A percentile compares a stretch with the other conserved stretches of the same genome.
These are phyloP conservation scores for Drosophila suzukii DNA, from an alignment of 1,140 invertebrate species.

Conservation along the genomic window DNA sequence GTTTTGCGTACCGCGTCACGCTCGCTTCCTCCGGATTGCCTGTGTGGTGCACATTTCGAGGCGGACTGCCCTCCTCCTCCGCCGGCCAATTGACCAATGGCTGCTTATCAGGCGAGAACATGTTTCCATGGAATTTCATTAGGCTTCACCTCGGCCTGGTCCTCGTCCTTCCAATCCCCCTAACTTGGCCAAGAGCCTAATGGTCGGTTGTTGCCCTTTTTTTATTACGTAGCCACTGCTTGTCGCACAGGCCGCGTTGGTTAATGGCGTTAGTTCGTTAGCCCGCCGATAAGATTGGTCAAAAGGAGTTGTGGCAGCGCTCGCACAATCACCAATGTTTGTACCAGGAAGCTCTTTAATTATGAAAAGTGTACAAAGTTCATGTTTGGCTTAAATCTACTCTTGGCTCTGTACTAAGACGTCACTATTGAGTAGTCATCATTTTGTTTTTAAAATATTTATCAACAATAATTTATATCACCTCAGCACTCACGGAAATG, in stretches of 20 bases:
- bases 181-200: constrained; percentile 33
- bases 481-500: background rate
- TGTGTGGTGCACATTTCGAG: constrained; percentile 75
- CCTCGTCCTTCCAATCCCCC: too few species aligned
- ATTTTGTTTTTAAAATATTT: background rate
- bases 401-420: background rate
- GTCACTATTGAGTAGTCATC: too few species aligned
- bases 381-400: constrained; percentile 1
- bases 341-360: constrained; percentile 45
- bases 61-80: constrained; percentile 48
- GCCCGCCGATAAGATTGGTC: constrained; percentile 71
- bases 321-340: constrained; percentile 36
- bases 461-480: background rate
- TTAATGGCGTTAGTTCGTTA: constrained; percentile 82
- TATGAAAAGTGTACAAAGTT: constrained; percentile 24
- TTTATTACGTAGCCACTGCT: constrained; percentile 64
- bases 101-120: constrained; percentile 83
- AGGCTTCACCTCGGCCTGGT: constrained; percentile 40
- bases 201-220: constrained; percentile 66
- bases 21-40: constrained; percentile 72
- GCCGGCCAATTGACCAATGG: constrained; percentile 75
- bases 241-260: constrained; percentile 51
- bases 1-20: constrained; percentile 59
- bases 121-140: constrained; percentile 83
- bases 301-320: background rate